Evolutionary conservation across 2,797 vertebrate species (phyloP), one percentile per base, ranked within the genome.

Genomic region (Chanos chanos): DNA sequence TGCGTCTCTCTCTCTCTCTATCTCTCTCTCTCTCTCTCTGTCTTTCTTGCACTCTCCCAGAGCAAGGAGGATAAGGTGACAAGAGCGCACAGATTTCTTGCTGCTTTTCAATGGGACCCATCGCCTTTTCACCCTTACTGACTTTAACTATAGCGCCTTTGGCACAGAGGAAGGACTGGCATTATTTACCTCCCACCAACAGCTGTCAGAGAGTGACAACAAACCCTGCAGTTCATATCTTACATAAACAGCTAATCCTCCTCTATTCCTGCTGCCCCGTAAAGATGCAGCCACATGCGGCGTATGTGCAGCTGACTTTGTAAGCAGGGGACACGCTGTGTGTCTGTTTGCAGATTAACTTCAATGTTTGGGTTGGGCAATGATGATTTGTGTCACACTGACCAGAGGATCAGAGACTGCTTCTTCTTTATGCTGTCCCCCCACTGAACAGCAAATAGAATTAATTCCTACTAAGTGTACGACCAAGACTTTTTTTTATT

Each of bases 161-260:
- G 36, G 69, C 44, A 49, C 44, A 34, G 31, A 28, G 19, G 48
- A 52, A 47, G 45, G n/a, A 52, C 43, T 28, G 2, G 21, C 22
- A 24, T 63, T 59, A 53, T 58, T 72, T 65, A 39, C 49, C 49
- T 70, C 48, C 66, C 47, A 51, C 62, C 57, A 68, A 71, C 62
- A 66, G 62, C 66, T 66, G 61, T 68, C 56, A 37, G 18, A 51
- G 56, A 45, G 13, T 28, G 40, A 59, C 61, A 62, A 50, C 63
- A 62, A 53, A 64, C 21, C 51, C 55, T 57, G 47, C 56, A 49
- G 60, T 41, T 60, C 9, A 28, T 31, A 59, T 64, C 55, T 72
- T 67, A 68, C 49, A 72, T 62, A 59, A 75, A 74, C 71, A 27
- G 68, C 24, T 68, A 71, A 72, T 62, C 64, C 66, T 52, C 39